A percentile compares a stretch with the other conserved stretches of the same genome.
Evolutionary conservation across 1,140 invertebrate genomes (phyloP).

Genomic region (Drosophila novamexicana): DNA sequence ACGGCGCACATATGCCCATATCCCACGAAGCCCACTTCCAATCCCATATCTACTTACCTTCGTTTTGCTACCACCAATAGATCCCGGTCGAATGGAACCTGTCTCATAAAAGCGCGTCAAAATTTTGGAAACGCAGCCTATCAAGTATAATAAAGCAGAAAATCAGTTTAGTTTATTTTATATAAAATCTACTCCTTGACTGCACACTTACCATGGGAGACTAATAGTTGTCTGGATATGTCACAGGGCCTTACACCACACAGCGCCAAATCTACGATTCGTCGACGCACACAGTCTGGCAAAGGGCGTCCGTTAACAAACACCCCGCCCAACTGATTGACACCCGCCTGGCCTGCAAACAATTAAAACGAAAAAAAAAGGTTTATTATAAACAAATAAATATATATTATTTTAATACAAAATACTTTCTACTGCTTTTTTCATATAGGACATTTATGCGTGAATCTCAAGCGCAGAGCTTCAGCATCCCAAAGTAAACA

Average conservation of each 20-base stretch:
- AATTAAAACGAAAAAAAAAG: neutral
- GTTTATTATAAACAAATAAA: neutral
- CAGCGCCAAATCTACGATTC: slow-evolving; percentile 96
- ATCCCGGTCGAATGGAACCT: slow-evolving; percentile 95
- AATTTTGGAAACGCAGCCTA: slow-evolving; percentile 96
- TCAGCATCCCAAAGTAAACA: too few species aligned
- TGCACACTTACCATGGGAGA: slow-evolving; percentile 91
- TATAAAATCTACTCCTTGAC: neutral
- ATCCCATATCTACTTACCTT: slow-evolving; percentile 87
- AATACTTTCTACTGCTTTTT: too few species aligned
- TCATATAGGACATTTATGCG: too few species aligned
- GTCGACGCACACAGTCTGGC: slow-evolving; percentile 95
- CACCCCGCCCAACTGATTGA: slow-evolving; percentile 97
- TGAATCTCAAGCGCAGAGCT: too few species aligned
- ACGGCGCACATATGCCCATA: slow-evolving; percentile 50
- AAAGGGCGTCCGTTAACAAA: slow-evolving; percentile 98
- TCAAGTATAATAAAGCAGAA: slow-evolving; percentile 29
- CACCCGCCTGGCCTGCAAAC: slow-evolving; percentile 93
- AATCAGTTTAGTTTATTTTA: slow-evolving; percentile 10
- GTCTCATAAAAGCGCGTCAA: slow-evolving; percentile 98
- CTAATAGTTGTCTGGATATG: slow-evolving; percentile 96
- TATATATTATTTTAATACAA: too few species aligned
- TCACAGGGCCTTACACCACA: slow-evolving; percentile 97
- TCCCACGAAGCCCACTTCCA: slow-evolving; percentile 39
- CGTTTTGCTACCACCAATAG: slow-evolving; percentile 95